phyloP scores from a whole-genome alignment of 2,797 vertebrate genomes.

The Falco berigora region DNA sequence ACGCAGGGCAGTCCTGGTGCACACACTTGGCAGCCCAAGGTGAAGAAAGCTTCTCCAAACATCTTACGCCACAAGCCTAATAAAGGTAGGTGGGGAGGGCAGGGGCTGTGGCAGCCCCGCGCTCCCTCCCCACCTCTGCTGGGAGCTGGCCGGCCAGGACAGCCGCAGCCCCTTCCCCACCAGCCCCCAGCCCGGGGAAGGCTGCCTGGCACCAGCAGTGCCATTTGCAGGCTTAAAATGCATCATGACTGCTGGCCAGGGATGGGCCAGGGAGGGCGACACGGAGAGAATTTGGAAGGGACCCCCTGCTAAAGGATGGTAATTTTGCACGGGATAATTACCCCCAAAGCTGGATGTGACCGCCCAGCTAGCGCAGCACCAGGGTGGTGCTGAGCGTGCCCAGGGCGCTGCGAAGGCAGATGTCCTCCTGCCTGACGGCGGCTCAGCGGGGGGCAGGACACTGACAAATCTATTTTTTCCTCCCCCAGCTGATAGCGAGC shows the following conservation, averaged over 20 bases:
- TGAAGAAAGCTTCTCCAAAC: neutral
- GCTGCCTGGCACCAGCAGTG: no score
- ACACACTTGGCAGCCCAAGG: neutral
- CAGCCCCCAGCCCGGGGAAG: fast-evolving
- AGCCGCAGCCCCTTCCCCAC: neutral
- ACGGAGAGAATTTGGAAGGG: neutral
- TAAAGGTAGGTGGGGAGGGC: neutral
- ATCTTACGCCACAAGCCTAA: neutral
- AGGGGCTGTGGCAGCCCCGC: neutral
- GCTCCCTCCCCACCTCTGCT: neutral
- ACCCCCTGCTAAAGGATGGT: neutral
- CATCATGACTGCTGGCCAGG: neutral
- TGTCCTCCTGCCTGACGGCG: neutral
- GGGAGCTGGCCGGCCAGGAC: neutral
- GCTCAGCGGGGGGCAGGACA: neutral
- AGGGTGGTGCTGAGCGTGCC: neutral
- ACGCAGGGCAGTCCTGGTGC: neutral
- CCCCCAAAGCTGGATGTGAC: neutral
- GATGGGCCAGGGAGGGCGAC: fast-evolving
- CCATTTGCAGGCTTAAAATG: neutral
- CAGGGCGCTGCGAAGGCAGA: neutral
- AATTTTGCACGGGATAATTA: neutral
- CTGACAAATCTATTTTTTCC: neutral
- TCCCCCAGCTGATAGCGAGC: neutral
- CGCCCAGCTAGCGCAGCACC: neutral